phyloP scores from a whole-genome alignment of 2,113 vertebrate genomes.

The Syngnathoides biaculeatus region DNA sequence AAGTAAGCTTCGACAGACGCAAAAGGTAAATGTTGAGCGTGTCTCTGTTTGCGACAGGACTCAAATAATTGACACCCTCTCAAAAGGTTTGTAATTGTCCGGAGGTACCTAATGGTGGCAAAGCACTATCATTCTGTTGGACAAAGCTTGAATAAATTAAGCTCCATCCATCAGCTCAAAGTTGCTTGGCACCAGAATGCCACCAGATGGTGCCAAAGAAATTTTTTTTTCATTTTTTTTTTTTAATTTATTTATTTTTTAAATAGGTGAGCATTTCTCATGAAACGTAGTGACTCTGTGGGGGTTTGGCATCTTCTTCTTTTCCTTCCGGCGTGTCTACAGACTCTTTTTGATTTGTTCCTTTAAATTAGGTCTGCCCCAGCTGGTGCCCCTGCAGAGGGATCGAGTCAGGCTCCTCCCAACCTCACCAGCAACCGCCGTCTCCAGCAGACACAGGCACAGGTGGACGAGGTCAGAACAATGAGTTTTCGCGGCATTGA shows the following conservation, averaged over 20 bases:
- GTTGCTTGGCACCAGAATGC: neutral
- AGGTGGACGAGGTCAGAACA: slow-evolving; percentile 82
- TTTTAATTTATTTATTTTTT: too few relatives aligned
- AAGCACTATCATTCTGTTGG: neutral
- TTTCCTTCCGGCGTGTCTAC: too few relatives aligned
- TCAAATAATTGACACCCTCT: neutral
- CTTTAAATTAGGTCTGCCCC: slow-evolving; percentile 78
- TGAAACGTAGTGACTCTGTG: too few relatives aligned
- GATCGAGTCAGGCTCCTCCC: slow-evolving; percentile 70
- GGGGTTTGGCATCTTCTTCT: too few relatives aligned
- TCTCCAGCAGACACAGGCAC: slow-evolving; percentile 90
- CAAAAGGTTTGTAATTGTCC: neutral
- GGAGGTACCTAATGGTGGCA: neutral
- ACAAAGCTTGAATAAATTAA: neutral
- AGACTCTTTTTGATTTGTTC: neutral
- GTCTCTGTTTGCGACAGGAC: too few relatives aligned
- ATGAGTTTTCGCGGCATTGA: neutral
- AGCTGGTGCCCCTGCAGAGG: slow-evolving; percentile 75
- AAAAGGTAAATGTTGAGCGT: too few relatives aligned
- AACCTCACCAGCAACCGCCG: slow-evolving; percentile 86
- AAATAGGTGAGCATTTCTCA: too few relatives aligned
- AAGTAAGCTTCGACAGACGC: too few relatives aligned
- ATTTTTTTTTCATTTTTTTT: too few relatives aligned
- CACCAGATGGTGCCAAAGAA: too few relatives aligned
- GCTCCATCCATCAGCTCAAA: neutral